Evolutionary conservation across 1,140 invertebrate genomes (phyloP).

Genomic region (Piezodorus guildinii): DNA sequence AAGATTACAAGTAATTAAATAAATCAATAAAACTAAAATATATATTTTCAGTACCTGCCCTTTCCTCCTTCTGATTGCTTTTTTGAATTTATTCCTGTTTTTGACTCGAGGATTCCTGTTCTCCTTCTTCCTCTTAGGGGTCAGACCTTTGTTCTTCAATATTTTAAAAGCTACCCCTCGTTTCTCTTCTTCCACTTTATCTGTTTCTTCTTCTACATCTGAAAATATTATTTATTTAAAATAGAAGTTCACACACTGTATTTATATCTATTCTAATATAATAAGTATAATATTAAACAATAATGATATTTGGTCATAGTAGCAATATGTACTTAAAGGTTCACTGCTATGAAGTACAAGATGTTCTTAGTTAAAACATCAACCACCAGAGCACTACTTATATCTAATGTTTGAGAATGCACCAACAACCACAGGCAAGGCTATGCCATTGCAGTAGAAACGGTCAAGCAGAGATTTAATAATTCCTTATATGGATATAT

Average conservation of each 20-base stretch:
- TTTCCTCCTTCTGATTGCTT: constrained; percentile 79
- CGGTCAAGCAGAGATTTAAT: too few species aligned
- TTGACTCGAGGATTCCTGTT: constrained; percentile 87
- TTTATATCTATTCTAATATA: neutral
- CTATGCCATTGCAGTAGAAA: too few species aligned
- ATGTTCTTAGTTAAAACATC: neutral
- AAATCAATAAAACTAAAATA: too few species aligned
- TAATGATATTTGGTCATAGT: too few species aligned
- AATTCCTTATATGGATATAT: too few species aligned
- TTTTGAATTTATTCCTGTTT: constrained; percentile 79
- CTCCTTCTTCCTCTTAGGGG: constrained; percentile 78
- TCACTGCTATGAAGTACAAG: neutral
- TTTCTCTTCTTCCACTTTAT: constrained; percentile 28
- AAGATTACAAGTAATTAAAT: too few species aligned
- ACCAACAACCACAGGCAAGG: neutral
- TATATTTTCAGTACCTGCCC: constrained; percentile 73
- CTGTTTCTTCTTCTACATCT: constrained; percentile 28
- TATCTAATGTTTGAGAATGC: neutral
- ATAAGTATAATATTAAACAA: neutral
- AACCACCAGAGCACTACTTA: neutral
- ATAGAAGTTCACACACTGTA: neutral
- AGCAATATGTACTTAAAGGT: too few species aligned
- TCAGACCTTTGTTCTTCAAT: constrained; percentile 88
- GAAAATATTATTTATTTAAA: constrained; percentile 1
- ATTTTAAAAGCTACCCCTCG: constrained; percentile 85